Evolutionary conservation across 2,113 vertebrate species (phyloP).

Genomic region (Canis aureus): DNA sequence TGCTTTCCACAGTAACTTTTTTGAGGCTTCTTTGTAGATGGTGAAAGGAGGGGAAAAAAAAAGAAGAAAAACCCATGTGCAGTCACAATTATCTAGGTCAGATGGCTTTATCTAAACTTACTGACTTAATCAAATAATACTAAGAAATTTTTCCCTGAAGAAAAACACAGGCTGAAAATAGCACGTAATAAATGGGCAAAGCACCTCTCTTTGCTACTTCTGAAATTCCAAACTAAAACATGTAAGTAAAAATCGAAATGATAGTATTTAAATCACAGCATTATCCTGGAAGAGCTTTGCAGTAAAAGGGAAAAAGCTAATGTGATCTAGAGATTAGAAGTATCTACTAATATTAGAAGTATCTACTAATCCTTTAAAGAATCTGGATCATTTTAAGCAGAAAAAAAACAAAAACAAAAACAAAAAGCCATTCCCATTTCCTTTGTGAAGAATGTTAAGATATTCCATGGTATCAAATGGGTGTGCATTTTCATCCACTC

Average conservation of each 20-base stretch:
- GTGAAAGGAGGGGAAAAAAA: not conserved
- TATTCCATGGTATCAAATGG: not conserved
- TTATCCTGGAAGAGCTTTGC: not conserved
- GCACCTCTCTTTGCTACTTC: slow-evolving; percentile 24
- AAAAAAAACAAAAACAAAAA: not conserved
- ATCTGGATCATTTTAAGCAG: not conserved
- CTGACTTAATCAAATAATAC: slow-evolving; percentile 9
- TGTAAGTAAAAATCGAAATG: slow-evolving; percentile 50
- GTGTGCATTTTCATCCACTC: slow-evolving; percentile 21
- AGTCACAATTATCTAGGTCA: slow-evolving; percentile 48
- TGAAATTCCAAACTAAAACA: slow-evolving; percentile 49
- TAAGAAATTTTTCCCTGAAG: slow-evolving; percentile 58
- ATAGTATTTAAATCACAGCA: slow-evolving; percentile 57
- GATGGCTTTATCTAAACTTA: slow-evolving; percentile 63
- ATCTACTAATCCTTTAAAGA: slow-evolving; percentile 40
- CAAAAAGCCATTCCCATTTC: not conserved
- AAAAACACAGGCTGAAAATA: slow-evolving; percentile 57
- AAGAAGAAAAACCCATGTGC: not conserved
- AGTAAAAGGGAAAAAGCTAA: not conserved
- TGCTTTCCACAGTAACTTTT: slow-evolving; percentile 33
- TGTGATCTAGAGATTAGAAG: slow-evolving; percentile 29
- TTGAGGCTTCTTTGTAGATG: slow-evolving; percentile 43
- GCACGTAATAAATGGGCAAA: slow-evolving; percentile 17
- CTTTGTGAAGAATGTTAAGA: not conserved
- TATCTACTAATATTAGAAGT: slow-evolving; percentile 12